Percentiles rank a stretch among this genome's conserved stretches.
These are phyloP conservation scores for Crocuta crocuta DNA, from an alignment of 2,113 vertebrate genomes.

Conservation along the genomic window DNA sequence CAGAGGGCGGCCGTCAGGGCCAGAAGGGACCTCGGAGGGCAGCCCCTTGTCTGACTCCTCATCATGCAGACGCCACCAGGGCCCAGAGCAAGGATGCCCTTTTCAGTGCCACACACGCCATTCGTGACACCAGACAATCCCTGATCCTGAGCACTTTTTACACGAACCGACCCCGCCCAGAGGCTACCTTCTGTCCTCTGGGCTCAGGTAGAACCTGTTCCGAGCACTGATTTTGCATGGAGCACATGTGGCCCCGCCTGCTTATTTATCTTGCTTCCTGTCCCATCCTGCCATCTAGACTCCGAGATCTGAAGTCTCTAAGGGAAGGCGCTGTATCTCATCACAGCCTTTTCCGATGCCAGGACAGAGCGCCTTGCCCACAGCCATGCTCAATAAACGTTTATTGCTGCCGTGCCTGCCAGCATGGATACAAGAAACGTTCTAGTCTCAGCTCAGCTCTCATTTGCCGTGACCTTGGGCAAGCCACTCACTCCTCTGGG, in stretches of 20 bases:
- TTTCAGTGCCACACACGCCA: background rate
- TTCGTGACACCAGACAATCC: background rate
- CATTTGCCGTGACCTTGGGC: background rate
- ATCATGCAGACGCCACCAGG: too few species aligned
- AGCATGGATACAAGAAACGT: background rate
- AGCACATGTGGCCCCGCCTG: background rate
- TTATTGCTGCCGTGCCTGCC: background rate
- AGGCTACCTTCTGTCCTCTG: background rate
- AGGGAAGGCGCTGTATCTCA: background rate
- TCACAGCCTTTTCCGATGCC: background rate
- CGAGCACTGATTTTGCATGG: background rate
- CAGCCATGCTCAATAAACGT: background rate
- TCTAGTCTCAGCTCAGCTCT: background rate
- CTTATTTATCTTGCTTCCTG: background rate
- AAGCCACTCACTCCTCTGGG: background rate
- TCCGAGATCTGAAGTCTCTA: background rate
- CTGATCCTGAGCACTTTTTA: background rate
- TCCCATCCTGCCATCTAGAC: background rate
- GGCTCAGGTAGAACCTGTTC: background rate
- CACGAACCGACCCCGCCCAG: accelerated
- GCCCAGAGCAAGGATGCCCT: background rate
- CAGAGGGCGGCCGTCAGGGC: background rate
- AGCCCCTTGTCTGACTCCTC: background rate
- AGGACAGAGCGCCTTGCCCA: background rate
- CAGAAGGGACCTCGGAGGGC: background rate